A percentile compares a stretch with the other conserved stretches of the same genome.
These are phyloP conservation scores for Drosophila repletoides DNA, from an alignment of 1,140 invertebrate genomes.

Conservation along the genomic window DNA sequence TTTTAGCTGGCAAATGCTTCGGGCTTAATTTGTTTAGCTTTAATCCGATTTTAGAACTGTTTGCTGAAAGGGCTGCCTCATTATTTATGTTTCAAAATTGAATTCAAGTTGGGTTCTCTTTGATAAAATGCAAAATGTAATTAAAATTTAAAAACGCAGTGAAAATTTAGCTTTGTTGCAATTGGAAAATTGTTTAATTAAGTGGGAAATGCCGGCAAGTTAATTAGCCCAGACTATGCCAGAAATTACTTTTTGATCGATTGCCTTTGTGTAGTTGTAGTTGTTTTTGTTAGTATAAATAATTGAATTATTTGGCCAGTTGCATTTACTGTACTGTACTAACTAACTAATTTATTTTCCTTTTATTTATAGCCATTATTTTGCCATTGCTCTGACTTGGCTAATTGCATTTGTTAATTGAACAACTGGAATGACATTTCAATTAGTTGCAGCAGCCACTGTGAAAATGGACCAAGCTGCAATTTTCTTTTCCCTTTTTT, in stretches of 20 bases:
- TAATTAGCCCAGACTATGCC: too few species aligned
- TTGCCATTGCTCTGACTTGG: background rate
- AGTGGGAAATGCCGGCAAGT: too few species aligned
- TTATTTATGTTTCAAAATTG: constrained; percentile 3
- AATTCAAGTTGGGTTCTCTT: too few species aligned
- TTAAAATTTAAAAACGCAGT: too few species aligned
- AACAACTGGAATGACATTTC: constrained; percentile 14
- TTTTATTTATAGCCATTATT: background rate
- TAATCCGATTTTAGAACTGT: constrained; percentile 4
- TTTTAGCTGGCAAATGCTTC: background rate
- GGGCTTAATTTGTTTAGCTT: background rate
- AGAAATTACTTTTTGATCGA: too few species aligned
- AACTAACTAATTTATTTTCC: background rate
- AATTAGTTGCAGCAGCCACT: constrained; percentile 16
- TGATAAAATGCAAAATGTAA: too few species aligned
- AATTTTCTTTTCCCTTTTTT: constrained; percentile 1
- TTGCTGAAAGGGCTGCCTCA: background rate
- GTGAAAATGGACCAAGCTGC: background rate
- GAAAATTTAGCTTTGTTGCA: too few species aligned
- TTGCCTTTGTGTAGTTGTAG: too few species aligned
- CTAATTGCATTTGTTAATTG: constrained; percentile 21
- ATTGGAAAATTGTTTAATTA: too few species aligned
- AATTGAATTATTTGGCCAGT: background rate
- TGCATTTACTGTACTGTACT: background rate
- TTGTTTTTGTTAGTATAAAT: too few species aligned